Evolutionary conservation across 2,797 vertebrate genomes (phyloP).

Genomic region (Bovichtus variegatus): DNA sequence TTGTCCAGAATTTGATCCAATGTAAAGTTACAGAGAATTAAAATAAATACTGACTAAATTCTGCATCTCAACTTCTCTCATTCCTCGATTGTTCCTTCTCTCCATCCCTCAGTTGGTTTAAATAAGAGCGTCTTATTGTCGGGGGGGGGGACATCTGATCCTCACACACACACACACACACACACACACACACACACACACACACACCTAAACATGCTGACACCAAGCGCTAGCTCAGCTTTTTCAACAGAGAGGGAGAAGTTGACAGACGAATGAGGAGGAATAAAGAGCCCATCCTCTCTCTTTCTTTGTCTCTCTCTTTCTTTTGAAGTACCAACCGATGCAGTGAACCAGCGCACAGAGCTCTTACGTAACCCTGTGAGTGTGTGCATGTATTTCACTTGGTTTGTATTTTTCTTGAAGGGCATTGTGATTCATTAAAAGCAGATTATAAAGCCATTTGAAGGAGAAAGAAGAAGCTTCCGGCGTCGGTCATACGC

Average conservation of each 20-base stretch:
- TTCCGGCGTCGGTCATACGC: neutral
- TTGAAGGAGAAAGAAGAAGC: constrained; percentile 10
- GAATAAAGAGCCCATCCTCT: constrained; percentile 35
- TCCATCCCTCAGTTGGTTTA: constrained; percentile 30
- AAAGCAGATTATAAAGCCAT: constrained; percentile 38
- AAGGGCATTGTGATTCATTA: constrained; percentile 34
- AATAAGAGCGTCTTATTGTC: constrained; percentile 63
- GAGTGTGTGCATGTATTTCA: constrained; percentile 20
- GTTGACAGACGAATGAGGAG: constrained; percentile 51
- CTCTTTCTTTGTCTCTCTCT: constrained; percentile 14
- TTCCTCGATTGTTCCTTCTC: constrained; percentile 1
- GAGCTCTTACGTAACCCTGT: constrained; percentile 23
- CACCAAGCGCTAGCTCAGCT: constrained; percentile 54
- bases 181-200: constrained; percentile 18
- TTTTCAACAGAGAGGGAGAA: constrained; percentile 23
- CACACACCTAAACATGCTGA: constrained; percentile 58
- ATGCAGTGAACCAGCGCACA: constrained; percentile 20
- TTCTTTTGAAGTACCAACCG: constrained; percentile 35
- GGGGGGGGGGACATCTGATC: constrained; percentile 58
- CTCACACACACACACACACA: constrained; percentile 14
- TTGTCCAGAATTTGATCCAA: constrained; percentile 1
- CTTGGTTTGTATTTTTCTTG: constrained; percentile 11
- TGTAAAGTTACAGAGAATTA: neutral
- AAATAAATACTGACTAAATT: neutral
- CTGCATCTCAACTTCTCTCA: neutral